Percentiles rank a stretch among this genome's conserved stretches.
These are phyloP conservation scores for Acipenser oxyrinchus DNA, from an alignment of 2,797 vertebrate species.

Conservation along the genomic window DNA sequence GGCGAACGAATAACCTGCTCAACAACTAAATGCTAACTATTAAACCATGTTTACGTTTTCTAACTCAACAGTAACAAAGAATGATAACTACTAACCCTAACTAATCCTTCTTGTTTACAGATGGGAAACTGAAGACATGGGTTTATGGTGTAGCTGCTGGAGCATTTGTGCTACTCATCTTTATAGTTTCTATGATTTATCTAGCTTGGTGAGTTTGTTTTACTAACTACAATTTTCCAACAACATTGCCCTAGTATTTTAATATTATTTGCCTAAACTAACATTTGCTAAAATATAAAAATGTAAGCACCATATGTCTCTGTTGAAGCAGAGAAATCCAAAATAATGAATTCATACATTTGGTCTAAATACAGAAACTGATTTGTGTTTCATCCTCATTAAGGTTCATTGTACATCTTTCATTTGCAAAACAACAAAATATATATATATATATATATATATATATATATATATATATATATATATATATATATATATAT, in stretches of 20 bases:
- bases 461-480: not conserved
- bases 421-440: too few relatives aligned
- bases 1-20: too few relatives aligned
- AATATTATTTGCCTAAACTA: not conserved
- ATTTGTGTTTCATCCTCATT: too few relatives aligned
- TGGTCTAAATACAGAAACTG: too few relatives aligned
- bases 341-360: too few relatives aligned
- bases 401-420: too few relatives aligned
- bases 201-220: slow-evolving; percentile 91
- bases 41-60: too few relatives aligned
- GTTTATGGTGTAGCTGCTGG: slow-evolving; percentile 95
- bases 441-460: not conserved
- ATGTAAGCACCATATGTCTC: too few relatives aligned
- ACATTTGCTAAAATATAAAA: too few relatives aligned
- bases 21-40: too few relatives aligned
- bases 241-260: slow-evolving; percentile 28
- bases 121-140: slow-evolving; percentile 97
- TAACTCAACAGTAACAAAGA: too few relatives aligned
- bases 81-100: not conserved
- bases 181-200: slow-evolving; percentile 98
- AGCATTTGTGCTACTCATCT: slow-evolving; percentile 91
- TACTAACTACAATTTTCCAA: slow-evolving; percentile 19
- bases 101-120: slow-evolving; percentile 66
- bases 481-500: not conserved
- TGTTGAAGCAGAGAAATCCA: too few relatives aligned